These are phyloP conservation scores for Australoheros facetus DNA, from an alignment of 2,797 vertebrate species.

Conservation along the genomic window DNA sequence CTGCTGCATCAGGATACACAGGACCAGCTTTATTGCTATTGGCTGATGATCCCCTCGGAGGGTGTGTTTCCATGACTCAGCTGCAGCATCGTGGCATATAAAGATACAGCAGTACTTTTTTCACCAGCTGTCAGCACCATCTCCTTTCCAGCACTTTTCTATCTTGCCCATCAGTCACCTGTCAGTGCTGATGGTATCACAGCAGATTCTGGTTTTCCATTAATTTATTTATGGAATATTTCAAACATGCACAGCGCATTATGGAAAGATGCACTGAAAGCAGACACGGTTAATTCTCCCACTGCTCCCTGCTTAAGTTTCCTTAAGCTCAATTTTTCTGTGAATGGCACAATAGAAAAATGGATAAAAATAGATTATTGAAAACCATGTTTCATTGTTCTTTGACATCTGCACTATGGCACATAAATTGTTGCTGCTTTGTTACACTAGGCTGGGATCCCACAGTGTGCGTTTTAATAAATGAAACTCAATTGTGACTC, in stretches of 20 bases:
- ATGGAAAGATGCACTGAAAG: neutral
- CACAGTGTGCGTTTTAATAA: slow-evolving; percentile 10
- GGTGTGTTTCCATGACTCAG: slow-evolving; percentile 69
- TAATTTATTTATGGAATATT: slow-evolving; percentile 13
- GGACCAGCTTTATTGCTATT: slow-evolving; percentile 62
- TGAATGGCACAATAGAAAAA: slow-evolving; percentile 1
- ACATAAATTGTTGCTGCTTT: neutral
- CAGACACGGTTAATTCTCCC: neutral
- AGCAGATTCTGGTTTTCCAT: slow-evolving; percentile 20
- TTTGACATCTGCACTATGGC: neutral
- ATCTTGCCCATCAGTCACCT: slow-evolving; percentile 26
- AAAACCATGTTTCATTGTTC: neutral
- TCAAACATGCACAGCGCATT: neutral
- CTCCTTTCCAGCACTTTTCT: slow-evolving; percentile 17
- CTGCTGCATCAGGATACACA: slow-evolving; percentile 77
- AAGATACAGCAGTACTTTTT: slow-evolving; percentile 32
- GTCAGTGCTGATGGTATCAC: neutral
- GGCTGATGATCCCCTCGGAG: slow-evolving; percentile 37
- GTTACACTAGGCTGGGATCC: neutral
- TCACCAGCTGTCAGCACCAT: slow-evolving; percentile 35
- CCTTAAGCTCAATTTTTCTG: slow-evolving; percentile 1
- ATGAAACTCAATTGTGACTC: neutral
- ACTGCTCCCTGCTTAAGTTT: neutral
- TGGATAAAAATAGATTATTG: neutral
- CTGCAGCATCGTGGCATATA: slow-evolving; percentile 61